phyloP scores from a whole-genome alignment of 1,140 invertebrate species.

The Ceratina calcarata region DNA sequence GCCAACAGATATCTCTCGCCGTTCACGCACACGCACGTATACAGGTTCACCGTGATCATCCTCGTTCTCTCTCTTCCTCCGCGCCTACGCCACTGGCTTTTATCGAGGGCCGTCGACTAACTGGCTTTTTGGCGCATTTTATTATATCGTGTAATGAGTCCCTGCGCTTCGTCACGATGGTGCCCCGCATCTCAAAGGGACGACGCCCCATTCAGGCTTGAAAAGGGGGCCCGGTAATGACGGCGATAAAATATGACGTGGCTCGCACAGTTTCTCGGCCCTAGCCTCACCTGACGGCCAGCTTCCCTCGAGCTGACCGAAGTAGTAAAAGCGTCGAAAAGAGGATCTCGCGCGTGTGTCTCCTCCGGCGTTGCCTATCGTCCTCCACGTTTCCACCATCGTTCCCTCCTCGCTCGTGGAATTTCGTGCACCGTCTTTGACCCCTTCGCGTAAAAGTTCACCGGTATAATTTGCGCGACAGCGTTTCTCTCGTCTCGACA shows the following conservation, averaged over 20 bases:
- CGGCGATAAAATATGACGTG: conserved; percentile 69
- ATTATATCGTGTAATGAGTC: conserved; percentile 70
- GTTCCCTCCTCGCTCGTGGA: neutral
- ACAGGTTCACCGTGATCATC: neutral
- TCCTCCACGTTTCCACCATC: neutral
- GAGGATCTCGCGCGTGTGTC: neutral
- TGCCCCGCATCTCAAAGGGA: conserved; percentile 64
- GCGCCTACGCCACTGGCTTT: conserved; percentile 54
- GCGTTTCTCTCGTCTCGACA: too few species aligned
- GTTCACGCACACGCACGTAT: neutral
- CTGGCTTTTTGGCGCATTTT: conserved; percentile 70
- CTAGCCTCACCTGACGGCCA: conserved; percentile 12
- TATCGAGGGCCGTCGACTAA: conserved; percentile 59
- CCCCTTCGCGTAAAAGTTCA: too few species aligned
- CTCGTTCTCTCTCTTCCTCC: too few species aligned
- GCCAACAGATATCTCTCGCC: neutral
- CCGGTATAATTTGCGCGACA: too few species aligned
- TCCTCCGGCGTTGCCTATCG: too few species aligned
- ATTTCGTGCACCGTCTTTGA: neutral
- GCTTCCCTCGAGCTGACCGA: neutral
- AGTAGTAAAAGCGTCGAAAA: neutral
- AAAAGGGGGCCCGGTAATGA: conserved; percentile 58
- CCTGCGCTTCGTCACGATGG: conserved; percentile 61
- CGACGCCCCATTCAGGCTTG: conserved; percentile 40
- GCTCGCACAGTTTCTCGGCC: conserved; percentile 32